These are phyloP conservation scores for Lepilemur septentrionalis DNA, from an alignment of 2,797 vertebrate genomes.

Conservation along the genomic window DNA sequence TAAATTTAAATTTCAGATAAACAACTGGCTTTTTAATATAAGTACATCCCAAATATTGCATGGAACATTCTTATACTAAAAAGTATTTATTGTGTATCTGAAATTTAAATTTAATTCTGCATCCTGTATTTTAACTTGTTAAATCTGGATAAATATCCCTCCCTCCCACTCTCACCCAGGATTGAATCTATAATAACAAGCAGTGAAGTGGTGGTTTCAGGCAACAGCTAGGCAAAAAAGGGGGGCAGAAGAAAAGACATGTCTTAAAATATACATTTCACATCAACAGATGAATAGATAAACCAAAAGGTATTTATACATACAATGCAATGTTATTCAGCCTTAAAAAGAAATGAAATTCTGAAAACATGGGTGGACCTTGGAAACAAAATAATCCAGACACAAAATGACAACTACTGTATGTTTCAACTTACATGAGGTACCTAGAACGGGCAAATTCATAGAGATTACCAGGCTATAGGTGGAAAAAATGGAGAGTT, in stretches of 20 bases:
- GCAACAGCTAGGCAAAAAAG: background rate
- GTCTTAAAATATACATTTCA: background rate
- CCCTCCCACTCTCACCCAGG: background rate
- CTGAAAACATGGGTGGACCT: background rate
- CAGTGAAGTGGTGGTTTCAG: background rate
- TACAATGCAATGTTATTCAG: background rate
- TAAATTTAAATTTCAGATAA: background rate
- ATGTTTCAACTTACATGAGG: background rate
- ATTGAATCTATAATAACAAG: background rate
- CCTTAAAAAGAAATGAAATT: constrained; percentile 6
- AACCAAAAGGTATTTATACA: background rate
- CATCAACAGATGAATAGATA: background rate
- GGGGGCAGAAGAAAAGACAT: background rate
- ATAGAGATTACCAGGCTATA: background rate
- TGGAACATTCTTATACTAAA: background rate
- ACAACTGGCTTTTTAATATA: background rate
- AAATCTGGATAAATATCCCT: background rate
- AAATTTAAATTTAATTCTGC: constrained; percentile 20
- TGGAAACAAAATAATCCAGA: constrained; percentile 19
- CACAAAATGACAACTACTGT: background rate
- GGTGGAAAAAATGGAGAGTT: background rate
- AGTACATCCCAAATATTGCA: background rate
- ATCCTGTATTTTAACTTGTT: background rate
- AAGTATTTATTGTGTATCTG: background rate
- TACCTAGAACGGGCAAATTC: background rate